Base-by-base conservation (phyloP, 2,888 invertebrate genomes). In the Junonia oenone region DNA sequence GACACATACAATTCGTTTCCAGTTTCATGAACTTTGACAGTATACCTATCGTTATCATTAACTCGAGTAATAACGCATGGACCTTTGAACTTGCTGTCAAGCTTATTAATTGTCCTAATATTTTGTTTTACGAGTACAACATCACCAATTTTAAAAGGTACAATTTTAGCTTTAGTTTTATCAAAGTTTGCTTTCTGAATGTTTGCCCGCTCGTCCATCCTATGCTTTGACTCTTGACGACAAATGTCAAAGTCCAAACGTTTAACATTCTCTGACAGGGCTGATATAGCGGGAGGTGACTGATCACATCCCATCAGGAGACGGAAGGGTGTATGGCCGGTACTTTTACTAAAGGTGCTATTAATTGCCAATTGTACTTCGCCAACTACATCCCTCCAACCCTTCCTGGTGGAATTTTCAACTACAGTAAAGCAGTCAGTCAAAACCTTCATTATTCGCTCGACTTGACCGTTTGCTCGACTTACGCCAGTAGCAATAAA, bases 311-410 rank as follows among this genome's bases (percentile, higher is more conserved):
- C 63, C 6, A 59, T 59, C 14, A 66, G 56, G 2, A 64, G 55
- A 33, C 63, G 58, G 43, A 64, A 60, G 1, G 64, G 63, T 11
- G 56, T 61, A 2, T 52, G 48, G 2, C 63, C 62, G 1, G 63
- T 61, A 31, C 56, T 61, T 56, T 58, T 63, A 51, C 47, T 45
- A 15, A 59, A 52, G 1, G 62, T 58, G 46, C 56, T 35, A 52
- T 64, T 67, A 2, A 67, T 56, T 0, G 65, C 62, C 11, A 67
- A 38, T 17, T 65, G 65, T 1, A 65, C 49, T 33, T 65, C 63
- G 0, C 64, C 63, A 6, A 67, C 37, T n/a, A 56, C 59, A 40
- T 53, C 38, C 43, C 59, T 63, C 63, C 64, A 65, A 15, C 52
- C 45, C 45, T 58, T 62, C 9, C 45, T 48, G 0, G 50, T 15